A percentile compares a stretch with the other conserved stretches of the same genome.
These are phyloP conservation scores for Chymomyza costata DNA, from an alignment of 1,140 invertebrate species.

Conservation along the genomic window DNA sequence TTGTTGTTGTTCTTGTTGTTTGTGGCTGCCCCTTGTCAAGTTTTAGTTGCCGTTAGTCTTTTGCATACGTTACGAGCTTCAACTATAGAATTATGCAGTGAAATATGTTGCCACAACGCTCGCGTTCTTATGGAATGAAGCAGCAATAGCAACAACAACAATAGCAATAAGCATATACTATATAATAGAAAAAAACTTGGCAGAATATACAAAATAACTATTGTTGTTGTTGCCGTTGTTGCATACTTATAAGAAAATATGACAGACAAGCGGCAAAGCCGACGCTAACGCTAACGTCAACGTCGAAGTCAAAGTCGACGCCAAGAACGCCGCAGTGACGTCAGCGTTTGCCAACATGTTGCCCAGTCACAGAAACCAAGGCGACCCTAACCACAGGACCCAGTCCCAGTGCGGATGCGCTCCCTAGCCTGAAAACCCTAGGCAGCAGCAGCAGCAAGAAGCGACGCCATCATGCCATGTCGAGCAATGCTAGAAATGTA, in stretches of 20 bases:
- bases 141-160: constrained; percentile 9
- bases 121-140: neutral
- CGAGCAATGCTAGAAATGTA: constrained; percentile 48
- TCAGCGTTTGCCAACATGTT: constrained; percentile 43
- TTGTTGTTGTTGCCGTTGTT: constrained; percentile 24
- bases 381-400: constrained; percentile 9
- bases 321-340: no score
- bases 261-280: constrained; percentile 39
- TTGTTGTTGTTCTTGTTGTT: constrained; percentile 47
- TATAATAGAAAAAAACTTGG: neutral
- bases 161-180: constrained; percentile 5
- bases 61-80: constrained; percentile 56
- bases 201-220: constrained; percentile 3
- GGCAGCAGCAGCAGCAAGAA: neutral
- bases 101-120: constrained; percentile 66
- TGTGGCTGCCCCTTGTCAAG: constrained; percentile 69
- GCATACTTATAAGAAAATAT: constrained; percentile 45
- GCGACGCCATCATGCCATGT: constrained; percentile 4
- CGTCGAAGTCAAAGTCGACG: constrained; percentile 22
- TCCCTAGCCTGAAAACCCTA: no score
- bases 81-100: constrained; percentile 67
- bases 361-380: constrained; percentile 14
- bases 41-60: constrained; percentile 61
- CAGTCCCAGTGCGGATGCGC: no score
- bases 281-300: constrained; percentile 19